These are phyloP conservation scores for Drosophila pseudoananassae DNA, from an alignment of 1,140 invertebrate genomes.

Conservation along the genomic window DNA sequence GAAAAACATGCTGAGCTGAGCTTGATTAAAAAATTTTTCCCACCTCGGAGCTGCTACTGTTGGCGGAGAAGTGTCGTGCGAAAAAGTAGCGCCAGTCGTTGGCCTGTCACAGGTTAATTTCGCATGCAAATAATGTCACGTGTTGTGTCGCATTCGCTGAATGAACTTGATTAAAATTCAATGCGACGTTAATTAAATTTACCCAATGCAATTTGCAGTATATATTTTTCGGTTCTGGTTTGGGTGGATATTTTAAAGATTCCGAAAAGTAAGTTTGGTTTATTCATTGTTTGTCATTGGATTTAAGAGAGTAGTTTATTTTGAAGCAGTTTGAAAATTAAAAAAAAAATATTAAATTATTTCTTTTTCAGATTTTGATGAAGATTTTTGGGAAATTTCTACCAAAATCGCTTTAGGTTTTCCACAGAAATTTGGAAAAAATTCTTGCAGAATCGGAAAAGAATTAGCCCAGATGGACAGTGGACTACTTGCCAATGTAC, in stretches of 20 bases:
- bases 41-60: not conserved
- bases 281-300: not conserved
- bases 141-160: slow-evolving; percentile 65
- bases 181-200: slow-evolving; percentile 80
- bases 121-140: slow-evolving; percentile 81
- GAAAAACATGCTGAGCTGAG: slow-evolving; percentile 4
- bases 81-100: slow-evolving; percentile 22
- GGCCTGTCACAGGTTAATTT: slow-evolving; percentile 74
- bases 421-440: too few relatives aligned
- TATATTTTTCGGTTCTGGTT: slow-evolving; percentile 11
- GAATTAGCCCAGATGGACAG: too few relatives aligned
- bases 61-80: slow-evolving; percentile 9
- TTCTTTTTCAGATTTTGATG: too few relatives aligned
- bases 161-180: slow-evolving; percentile 82
- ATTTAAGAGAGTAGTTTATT: not conserved
- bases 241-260: slow-evolving; percentile 22
- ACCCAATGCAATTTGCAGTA: slow-evolving; percentile 70
- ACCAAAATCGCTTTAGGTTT: too few relatives aligned
- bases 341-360: too few relatives aligned
- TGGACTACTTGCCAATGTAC: too few relatives aligned
- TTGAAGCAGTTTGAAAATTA: too few relatives aligned
- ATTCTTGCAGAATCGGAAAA: too few relatives aligned
- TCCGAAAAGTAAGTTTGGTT: not conserved
- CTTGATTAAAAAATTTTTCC: slow-evolving; percentile 40
- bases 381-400: too few relatives aligned